Evolutionary conservation across 2,797 vertebrate genomes (phyloP).

Genomic region (Orestias chungarensis): DNA sequence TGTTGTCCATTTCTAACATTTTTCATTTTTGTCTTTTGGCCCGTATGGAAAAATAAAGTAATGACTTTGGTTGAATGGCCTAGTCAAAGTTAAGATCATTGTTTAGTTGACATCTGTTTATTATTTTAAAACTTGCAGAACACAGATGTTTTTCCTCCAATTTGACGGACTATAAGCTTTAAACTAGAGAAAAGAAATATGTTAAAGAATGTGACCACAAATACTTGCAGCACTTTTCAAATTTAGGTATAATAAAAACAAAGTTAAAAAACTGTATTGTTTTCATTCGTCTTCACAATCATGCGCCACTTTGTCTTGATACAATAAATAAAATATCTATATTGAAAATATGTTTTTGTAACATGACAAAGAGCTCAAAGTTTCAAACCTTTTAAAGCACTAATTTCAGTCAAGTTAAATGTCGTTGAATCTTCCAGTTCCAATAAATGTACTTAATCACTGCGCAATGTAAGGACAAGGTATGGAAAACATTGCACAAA

Average conservation of each 20-base stretch:
- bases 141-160: not conserved
- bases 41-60: not conserved
- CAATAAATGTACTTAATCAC: not conserved
- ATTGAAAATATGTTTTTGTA: not conserved
- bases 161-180: no score
- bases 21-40: no score
- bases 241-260: not conserved
- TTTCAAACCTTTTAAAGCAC: no score
- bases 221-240: not conserved
- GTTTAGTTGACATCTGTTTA: not conserved
- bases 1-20: no score
- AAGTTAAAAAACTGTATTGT: not conserved
- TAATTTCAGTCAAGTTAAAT: no score
- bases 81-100: no score
- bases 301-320: not conserved
- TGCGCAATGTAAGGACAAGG: not conserved
- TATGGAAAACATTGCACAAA: not conserved
- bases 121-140: not conserved
- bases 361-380: not conserved
- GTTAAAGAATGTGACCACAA: not conserved
- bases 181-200: no score
- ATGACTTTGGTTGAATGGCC: not conserved
- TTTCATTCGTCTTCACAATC: not conserved
- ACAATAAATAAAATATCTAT: not conserved
- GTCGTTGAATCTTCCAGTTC: not conserved